phyloP scores from a whole-genome alignment of 2,888 invertebrate species.

The Yponomeuta plumbellus region DNA sequence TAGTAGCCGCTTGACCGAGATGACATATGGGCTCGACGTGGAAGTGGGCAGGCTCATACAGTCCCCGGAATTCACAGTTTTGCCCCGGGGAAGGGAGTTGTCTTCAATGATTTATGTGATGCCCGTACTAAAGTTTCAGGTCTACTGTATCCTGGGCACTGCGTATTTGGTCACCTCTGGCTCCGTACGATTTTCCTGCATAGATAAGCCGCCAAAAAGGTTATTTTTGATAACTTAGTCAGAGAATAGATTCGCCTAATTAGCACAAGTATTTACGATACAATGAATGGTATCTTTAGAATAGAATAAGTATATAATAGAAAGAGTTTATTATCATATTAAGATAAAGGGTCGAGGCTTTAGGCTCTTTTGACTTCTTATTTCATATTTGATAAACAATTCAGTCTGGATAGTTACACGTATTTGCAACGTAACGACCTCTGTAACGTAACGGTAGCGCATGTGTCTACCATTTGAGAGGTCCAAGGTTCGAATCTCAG shows the following conservation, averaged over 20 bases:
- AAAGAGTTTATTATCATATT: too few relatives aligned
- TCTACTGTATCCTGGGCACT: constrained; percentile 39
- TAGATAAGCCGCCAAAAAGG: neutral
- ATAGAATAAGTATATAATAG: too few relatives aligned
- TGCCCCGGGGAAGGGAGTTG: constrained; percentile 30
- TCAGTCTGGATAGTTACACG: too few relatives aligned
- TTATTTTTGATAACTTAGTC: neutral
- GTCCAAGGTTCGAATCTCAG: too few relatives aligned
- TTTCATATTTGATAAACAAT: too few relatives aligned
- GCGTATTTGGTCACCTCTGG: constrained; percentile 26
- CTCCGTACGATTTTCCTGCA: neutral
- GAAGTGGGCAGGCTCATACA: constrained; percentile 47
- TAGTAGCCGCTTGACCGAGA: constrained; percentile 60
- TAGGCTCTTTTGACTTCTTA: neutral
- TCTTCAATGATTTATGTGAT: constrained; percentile 41
- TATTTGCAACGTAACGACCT: too few relatives aligned
- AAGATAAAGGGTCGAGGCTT: neutral
- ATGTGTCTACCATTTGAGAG: too few relatives aligned
- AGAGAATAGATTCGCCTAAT: constrained; percentile 36
- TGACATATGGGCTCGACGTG: constrained; percentile 59
- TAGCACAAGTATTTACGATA: constrained; percentile 51
- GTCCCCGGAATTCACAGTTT: constrained; percentile 51
- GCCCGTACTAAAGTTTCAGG: constrained; percentile 31
- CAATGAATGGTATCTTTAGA: neutral
- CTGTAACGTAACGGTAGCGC: too few relatives aligned